Conservation (phyloP, 2,113 vertebrate species). For the Calonectris borealis region DNA sequence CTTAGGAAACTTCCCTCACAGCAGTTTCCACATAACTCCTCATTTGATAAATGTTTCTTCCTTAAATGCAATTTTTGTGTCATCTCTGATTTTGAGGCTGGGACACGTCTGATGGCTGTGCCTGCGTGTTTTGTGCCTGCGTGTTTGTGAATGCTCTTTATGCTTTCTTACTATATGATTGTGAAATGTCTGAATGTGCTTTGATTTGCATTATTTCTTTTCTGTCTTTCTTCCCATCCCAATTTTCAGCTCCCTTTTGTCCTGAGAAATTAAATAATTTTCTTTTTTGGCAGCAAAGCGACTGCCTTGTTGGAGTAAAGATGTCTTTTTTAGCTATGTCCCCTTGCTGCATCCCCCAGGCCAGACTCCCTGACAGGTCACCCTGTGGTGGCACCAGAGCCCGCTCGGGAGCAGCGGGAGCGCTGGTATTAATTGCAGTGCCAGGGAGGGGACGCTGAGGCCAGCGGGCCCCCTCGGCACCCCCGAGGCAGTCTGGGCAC, state of each 20-base stretch:
- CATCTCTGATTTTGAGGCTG: background rate
- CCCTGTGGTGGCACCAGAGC: background rate
- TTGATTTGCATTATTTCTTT: conserved; percentile 38
- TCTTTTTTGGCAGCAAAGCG: background rate
- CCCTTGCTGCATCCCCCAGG: background rate
- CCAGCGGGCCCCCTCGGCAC: background rate
- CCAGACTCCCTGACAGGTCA: background rate
- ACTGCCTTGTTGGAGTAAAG: background rate
- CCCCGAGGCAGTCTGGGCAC: background rate
- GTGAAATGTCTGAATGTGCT: conserved; percentile 26
- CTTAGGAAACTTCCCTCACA: background rate
- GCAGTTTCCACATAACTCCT: background rate
- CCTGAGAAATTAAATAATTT: conserved; percentile 18
- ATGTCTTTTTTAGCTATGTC: background rate
- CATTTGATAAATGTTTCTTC: background rate
- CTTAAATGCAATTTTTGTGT: background rate
- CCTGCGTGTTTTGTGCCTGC: background rate
- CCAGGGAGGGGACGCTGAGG: background rate
- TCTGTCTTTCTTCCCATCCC: conserved; percentile 20
- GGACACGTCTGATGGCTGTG: background rate
- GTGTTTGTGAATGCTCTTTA: background rate
- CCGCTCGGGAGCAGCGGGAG: background rate
- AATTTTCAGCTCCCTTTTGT: conserved; percentile 35
- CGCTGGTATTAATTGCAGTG: fast-evolving
- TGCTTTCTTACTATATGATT: background rate